Evolutionary conservation across 35 echinoderm and acorn worm genomes (phyloP), one percentile per base, ranked within the genome.

Genomic region (Apostichopus parvimensis): DNA sequence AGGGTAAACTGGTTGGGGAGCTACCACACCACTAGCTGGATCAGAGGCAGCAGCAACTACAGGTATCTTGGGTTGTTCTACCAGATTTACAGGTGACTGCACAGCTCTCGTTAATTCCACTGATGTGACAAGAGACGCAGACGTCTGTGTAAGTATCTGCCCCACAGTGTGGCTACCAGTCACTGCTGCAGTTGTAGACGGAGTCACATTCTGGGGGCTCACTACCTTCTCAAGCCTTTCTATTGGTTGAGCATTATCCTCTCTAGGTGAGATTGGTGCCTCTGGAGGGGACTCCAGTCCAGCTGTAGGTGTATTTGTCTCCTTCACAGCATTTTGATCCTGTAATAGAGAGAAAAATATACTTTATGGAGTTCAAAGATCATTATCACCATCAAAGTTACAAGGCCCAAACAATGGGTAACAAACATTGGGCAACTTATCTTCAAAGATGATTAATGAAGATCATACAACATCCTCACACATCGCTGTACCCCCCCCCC

Each of bases 1-100:
- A 9, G 89, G 70, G 73, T 91, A 91, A 8, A 91, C 89, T 57
- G 89, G 89, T 56, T 91, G 89, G 54, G 89, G 89, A 79, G 89
- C 89, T 10, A 91, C 61, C 15, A 91, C 89, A 25, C 53, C 59
- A 61, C 70, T 45, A 23, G 23, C 9, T 25, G 20, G 24, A 26
- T 25, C n/a, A 24, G 75, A 66, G 53, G 73, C 24, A 12, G 71
- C 57, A 24, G 89, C 53, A 56, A 54, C 13, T 77, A 91, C 89
- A 56, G 89, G 71, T 18, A 79, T 54, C 56, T 91, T 77, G 6
- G 72, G 45, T n/a, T 77, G 71, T n/a, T 91, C 89, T 9, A 79
- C 8, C 4, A 91, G 18, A 26, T 59, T 78, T 5, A 91, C 89
- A 59, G 89, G 89, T 10, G 89, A 91, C 14, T 91, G 89, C 23